A percentile compares a stretch with the other conserved stretches of the same genome.
phyloP scores from a whole-genome alignment of 2,797 vertebrate genomes.

The Cheirogaleus major region DNA sequence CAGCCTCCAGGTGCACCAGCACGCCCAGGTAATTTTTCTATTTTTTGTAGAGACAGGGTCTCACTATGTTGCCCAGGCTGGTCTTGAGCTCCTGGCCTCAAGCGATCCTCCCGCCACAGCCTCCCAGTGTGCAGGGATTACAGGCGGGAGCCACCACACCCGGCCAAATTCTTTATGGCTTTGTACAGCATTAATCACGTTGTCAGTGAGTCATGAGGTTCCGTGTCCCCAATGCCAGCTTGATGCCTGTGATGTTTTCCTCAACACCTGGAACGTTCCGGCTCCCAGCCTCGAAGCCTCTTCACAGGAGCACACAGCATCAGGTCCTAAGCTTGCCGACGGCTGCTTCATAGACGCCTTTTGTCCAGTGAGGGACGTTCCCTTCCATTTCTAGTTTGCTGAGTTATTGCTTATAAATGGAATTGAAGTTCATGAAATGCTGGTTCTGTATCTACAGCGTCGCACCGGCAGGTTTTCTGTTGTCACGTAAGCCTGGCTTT shows the following conservation, averaged over 20 bases:
- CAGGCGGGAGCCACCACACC: too few species aligned
- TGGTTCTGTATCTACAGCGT: neutral
- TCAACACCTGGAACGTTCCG: neutral
- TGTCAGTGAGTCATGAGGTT: neutral
- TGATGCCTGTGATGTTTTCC: neutral
- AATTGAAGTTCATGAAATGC: fast-evolving
- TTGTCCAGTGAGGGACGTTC: fast-evolving
- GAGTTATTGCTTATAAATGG: neutral
- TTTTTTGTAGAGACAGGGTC: too few species aligned
- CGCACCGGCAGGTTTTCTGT: fast-evolving
- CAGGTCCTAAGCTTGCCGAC: too few species aligned
- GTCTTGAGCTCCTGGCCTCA: too few species aligned
- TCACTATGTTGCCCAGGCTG: too few species aligned
- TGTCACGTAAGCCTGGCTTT: neutral
- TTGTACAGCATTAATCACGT: neutral
- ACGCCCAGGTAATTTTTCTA: too few species aligned
- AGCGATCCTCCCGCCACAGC: too few species aligned
- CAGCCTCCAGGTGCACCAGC: too few species aligned
- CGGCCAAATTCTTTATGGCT: neutral
- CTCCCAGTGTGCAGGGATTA: too few species aligned
- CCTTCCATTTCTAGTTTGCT: neutral
- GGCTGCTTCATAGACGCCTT: neutral
- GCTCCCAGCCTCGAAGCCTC: fast-evolving
- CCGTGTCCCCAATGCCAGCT: neutral
- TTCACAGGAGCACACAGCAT: neutral